phyloP scores from a whole-genome alignment of 2,797 vertebrate species.

The Protosalanx chinensis region DNA sequence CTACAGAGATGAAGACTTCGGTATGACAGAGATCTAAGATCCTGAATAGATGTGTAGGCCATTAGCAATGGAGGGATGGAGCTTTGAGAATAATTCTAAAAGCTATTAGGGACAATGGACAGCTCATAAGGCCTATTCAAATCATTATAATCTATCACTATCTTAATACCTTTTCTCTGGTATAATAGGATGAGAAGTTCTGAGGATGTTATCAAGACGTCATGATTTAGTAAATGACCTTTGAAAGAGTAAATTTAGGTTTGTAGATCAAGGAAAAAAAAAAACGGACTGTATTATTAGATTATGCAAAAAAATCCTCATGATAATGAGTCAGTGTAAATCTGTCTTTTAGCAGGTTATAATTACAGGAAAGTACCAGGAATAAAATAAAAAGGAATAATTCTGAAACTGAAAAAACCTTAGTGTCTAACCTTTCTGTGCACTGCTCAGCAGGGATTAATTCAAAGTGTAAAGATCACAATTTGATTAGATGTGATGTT shows the following conservation, averaged over 20 bases:
- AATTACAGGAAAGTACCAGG: too few relatives aligned
- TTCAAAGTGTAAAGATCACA: background rate
- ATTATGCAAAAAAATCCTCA: background rate
- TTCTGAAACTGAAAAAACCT: too few relatives aligned
- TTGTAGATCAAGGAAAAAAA: background rate
- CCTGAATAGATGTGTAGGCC: background rate
- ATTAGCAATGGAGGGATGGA: too few relatives aligned
- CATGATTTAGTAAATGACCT: background rate
- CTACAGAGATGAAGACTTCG: too few relatives aligned
- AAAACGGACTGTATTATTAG: background rate
- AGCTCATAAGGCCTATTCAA: background rate
- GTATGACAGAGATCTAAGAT: background rate
- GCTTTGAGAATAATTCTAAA: background rate
- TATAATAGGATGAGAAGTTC: slow-evolving; percentile 1
- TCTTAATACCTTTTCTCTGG: slow-evolving; percentile 1
- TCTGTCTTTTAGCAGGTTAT: too few relatives aligned
- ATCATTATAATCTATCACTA: background rate
- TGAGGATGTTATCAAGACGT: background rate
- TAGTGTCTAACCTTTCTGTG: too few relatives aligned
- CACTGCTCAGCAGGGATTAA: too few relatives aligned
- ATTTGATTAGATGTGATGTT: background rate
- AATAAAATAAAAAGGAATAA: too few relatives aligned
- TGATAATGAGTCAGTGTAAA: background rate
- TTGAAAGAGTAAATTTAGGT: background rate
- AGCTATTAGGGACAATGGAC: background rate